Evolutionary conservation across 1,140 invertebrate genomes (phyloP).

Genomic region (Belonocnema kinseyi): DNA sequence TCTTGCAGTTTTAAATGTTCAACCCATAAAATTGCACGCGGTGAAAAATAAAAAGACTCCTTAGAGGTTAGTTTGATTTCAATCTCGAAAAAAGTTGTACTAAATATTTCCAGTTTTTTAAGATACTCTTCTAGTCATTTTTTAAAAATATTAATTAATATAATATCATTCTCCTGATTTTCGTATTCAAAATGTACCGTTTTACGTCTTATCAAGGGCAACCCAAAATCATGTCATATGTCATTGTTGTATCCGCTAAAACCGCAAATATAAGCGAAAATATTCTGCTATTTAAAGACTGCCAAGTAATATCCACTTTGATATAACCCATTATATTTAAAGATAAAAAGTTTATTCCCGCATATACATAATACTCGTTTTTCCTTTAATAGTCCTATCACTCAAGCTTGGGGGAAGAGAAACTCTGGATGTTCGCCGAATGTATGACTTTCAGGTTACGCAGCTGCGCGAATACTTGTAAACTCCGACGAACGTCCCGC

Average conservation of each 20-base stretch:
- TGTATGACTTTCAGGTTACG: no score
- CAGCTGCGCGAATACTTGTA: no score
- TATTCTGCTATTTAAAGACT: background rate
- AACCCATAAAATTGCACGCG: background rate
- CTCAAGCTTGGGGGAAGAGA: no score
- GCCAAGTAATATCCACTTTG: background rate
- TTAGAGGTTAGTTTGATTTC: background rate
- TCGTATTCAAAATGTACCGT: background rate
- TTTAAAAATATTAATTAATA: background rate
- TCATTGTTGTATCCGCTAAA: background rate
- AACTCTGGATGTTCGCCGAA: no score
- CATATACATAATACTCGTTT: no score
- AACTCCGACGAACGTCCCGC: no score
- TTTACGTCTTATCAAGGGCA: background rate
- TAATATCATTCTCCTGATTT: background rate
- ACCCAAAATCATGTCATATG: background rate
- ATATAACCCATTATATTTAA: no score
- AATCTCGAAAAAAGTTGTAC: background rate
- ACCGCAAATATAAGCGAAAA: background rate
- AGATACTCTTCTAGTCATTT: background rate
- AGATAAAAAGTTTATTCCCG: no score
- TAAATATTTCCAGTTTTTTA: background rate
- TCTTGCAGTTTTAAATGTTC: background rate
- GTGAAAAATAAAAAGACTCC: background rate
- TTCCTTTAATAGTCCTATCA: no score